Evolutionary conservation across 2,888 invertebrate species (phyloP), one percentile per base, ranked within the genome.

Genomic region (Drosophila basisetae): DNA sequence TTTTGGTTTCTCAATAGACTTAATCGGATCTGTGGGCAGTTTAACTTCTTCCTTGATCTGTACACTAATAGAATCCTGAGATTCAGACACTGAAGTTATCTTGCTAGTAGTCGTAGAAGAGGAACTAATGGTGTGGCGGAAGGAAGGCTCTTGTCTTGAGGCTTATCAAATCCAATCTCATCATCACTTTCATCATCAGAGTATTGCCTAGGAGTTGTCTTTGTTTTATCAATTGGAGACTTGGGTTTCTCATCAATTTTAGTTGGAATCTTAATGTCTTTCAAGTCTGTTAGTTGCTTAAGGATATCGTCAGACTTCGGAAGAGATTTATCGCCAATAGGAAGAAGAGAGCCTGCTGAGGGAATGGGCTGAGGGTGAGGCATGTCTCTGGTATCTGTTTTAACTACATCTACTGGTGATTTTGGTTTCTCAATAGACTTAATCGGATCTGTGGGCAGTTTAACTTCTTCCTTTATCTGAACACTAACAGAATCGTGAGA

Each of bases 191-290:
- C 59, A 0, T 43, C 50, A 31, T 54, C 56, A 30, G 68, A 68
- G 16, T 64, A 58, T 5, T 43, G 53, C 7, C 2, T 22, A 0
- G 62, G n/a, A 55, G 53, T 39, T 41, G 13, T 47, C 18, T 25
- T 62, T 3, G 1, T 13, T 5, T 25, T 9, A 2, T 50, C 50
- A 39, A 62, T 2, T 0, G 62, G 50, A 0, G 74, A 58, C 13
- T 55, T 66, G 16, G 30, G 59, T 6, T 59, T 73, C n/a, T 73
- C 58, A n/a, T 65, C 73, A n/a, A 28, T 13, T 35, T 54, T 54
- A 25, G 35, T 0, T 16, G 58, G 49, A 5, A 47, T 16, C 47
- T 47, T 35, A 59, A 22, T 41, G 18, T 59, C 59, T 2, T 13
- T 56, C 5, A 9, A 1, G 37, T 50, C 56, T 1, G 6, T 1